Evolutionary conservation across 2,797 vertebrate genomes (phyloP), one percentile per base, ranked within the genome.

Genomic region (Tenualosa thibaudeaui): DNA sequence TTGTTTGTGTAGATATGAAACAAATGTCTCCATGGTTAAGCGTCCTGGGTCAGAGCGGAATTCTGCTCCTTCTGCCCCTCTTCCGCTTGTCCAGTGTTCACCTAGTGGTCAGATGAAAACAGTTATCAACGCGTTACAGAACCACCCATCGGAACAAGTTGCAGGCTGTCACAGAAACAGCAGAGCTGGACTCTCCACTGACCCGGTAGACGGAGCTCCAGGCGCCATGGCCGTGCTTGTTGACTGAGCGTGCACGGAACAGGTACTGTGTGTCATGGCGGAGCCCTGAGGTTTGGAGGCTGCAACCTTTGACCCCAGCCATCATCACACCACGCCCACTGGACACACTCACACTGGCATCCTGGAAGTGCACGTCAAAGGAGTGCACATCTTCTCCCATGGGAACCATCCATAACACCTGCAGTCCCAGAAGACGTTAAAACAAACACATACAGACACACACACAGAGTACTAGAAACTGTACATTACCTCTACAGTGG

Each of bases 321-420:
- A 85, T 56, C 0, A 82, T n/a, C 46, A 60, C 56, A 15, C 83
- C 85, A 51, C 7, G 0, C 49, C 78, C 51, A 10, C 49, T 54
- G 12, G 56, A 9, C 9, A 26, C 54, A 50, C 17, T 26, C 68
- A n/a, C 4, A 12, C 22, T 82, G 65, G 81, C 37, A 24, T 86
- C 83, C 84, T 88, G 83, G n/a, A 88, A 81, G 31, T 86, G 83
- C 9, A 86, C 75, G 54, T 86, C 82, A 24, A 86, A 86, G 49
- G 56, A 51, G 19, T 86, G 81, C 46, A 83, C 58, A 0, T 75
- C 50, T 24, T 88, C 87, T 9, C 78, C 56, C 78, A 86, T 81
- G 8, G 85, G 85, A 49, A 88, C 43, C 68, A 88, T 85, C 85
- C 85, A 86, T 54, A 81, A 85, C 17, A 88, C 81, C 85, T 86